Percentiles rank a stretch among this genome's conserved stretches.
Evolutionary conservation across 2,888 invertebrate species (phyloP).

Genomic region (Tetragonisca angustula): DNA sequence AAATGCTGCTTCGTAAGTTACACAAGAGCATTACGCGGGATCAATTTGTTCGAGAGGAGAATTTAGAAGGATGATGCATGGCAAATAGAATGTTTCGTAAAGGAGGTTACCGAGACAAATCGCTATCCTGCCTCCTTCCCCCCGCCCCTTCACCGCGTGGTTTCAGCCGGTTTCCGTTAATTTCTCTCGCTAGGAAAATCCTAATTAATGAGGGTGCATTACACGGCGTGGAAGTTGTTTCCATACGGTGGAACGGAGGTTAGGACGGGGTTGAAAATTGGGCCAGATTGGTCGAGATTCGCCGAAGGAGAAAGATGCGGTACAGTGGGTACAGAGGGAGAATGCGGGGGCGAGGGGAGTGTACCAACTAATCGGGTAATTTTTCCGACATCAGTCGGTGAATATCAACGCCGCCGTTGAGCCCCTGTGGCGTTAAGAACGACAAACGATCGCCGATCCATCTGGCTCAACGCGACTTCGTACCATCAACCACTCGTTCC

Average conservation of each 20-base stretch:
- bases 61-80: neutral
- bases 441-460: slow-evolving; percentile 84
- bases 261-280: slow-evolving; percentile 43
- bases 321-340: slow-evolving; percentile 54
- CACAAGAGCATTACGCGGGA: neutral
- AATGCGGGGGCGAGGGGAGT: slow-evolving; percentile 24
- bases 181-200: slow-evolving; percentile 71
- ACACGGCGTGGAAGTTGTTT: slow-evolving; percentile 52
- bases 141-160: slow-evolving; percentile 30
- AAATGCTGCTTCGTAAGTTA: neutral
- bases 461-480: slow-evolving; percentile 81
- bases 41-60: slow-evolving; percentile 8
- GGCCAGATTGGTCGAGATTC: slow-evolving; percentile 41
- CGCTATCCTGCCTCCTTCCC: slow-evolving; percentile 25
- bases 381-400: slow-evolving; percentile 84
- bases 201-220: slow-evolving; percentile 78
- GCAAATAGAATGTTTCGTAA: slow-evolving; percentile 11
- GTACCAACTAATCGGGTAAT: slow-evolving; percentile 82
- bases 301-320: slow-evolving; percentile 3
- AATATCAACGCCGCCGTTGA: slow-evolving; percentile 82
- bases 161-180: slow-evolving; percentile 66
- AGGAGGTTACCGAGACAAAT: slow-evolving; percentile 63
- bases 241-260: slow-evolving; percentile 25
- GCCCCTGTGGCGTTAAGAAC: slow-evolving; percentile 81
- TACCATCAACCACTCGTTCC: slow-evolving; percentile 62